Percentiles rank a stretch among this genome's conserved stretches.
phyloP scores from a whole-genome alignment of 92 coral and sea anemone species.

The Scolanthus callimorphus region DNA sequence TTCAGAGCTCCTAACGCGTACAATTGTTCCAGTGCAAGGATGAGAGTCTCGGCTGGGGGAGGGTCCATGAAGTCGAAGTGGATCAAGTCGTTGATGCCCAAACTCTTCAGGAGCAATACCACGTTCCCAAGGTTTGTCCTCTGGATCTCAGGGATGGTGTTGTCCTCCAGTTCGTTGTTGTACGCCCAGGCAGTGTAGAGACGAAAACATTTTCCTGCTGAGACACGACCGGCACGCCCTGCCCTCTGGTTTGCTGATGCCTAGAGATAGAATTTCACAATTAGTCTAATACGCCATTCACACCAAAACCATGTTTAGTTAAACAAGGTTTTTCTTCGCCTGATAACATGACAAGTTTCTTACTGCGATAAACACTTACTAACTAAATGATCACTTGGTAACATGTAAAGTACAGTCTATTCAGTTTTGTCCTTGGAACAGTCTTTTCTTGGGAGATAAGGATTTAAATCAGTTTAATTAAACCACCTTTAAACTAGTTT shows the following conservation, averaged over 20 bases:
- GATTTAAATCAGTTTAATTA: too few species aligned
- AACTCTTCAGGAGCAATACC: slow-evolving; percentile 88
- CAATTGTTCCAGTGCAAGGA: slow-evolving; percentile 90
- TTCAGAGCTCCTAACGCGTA: slow-evolving; percentile 96
- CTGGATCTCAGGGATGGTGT: slow-evolving; percentile 98
- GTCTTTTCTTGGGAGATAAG: too few species aligned
- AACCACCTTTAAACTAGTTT: too few species aligned
- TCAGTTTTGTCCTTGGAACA: too few species aligned
- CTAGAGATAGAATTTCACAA: slow-evolving; percentile 44
- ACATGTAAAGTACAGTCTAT: too few species aligned
- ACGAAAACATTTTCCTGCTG: slow-evolving; percentile 98
- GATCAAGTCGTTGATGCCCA: slow-evolving; percentile 95
- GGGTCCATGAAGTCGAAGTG: slow-evolving; percentile 99
- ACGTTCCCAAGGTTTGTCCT: slow-evolving; percentile 95
- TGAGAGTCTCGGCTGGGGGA: slow-evolving; percentile 97
- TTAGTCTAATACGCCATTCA: too few species aligned
- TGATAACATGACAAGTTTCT: too few species aligned
- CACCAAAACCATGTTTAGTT: too few species aligned
- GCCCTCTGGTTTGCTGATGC: slow-evolving; percentile 99
- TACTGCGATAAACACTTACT: too few species aligned
- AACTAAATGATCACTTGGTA: too few species aligned
- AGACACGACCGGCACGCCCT: slow-evolving; percentile 99
- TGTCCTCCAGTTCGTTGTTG: slow-evolving; percentile 94
- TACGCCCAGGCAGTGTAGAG: slow-evolving; percentile 99
- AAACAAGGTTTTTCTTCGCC: too few species aligned